These are phyloP conservation scores for Heliconius hermathena DNA, from an alignment of 1,140 invertebrate genomes.

Conservation along the genomic window DNA sequence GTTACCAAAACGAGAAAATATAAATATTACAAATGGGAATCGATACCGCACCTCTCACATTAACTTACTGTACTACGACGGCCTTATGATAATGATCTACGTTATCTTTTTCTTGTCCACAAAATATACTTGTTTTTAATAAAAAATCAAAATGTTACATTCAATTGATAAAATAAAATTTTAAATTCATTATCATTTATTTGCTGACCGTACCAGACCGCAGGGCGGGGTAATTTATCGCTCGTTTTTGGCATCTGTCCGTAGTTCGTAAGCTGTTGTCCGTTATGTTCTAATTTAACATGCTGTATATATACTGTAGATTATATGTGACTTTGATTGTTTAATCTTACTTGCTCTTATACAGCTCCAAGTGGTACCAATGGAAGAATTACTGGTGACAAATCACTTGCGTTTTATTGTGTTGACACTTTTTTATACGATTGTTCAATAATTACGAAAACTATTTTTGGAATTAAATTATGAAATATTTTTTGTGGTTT, in stretches of 20 bases:
- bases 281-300: slow-evolving; percentile 33
- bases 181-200: slow-evolving; percentile 6
- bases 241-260: slow-evolving; percentile 36
- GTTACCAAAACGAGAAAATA: too few species aligned
- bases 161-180: background rate
- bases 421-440: too few species aligned
- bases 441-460: too few species aligned
- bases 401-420: too few species aligned
- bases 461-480: too few species aligned
- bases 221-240: slow-evolving; percentile 31
- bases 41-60: too few species aligned
- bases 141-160: background rate
- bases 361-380: background rate
- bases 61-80: too few species aligned
- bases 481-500: too few species aligned
- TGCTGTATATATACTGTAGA: slow-evolving; percentile 17
- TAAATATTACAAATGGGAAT: too few species aligned
- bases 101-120: too few species aligned
- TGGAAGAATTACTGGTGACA: too few species aligned
- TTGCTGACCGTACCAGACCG: slow-evolving; percentile 29
- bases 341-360: background rate
- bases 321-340: slow-evolving; percentile 14
- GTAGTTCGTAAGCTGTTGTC: slow-evolving; percentile 34
- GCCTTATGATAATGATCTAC: too few species aligned
- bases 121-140: background rate